Evolutionary conservation across 2,113 vertebrate species (phyloP), one percentile per base, ranked within the genome.

Genomic region (Oenanthe melanoleuca): DNA sequence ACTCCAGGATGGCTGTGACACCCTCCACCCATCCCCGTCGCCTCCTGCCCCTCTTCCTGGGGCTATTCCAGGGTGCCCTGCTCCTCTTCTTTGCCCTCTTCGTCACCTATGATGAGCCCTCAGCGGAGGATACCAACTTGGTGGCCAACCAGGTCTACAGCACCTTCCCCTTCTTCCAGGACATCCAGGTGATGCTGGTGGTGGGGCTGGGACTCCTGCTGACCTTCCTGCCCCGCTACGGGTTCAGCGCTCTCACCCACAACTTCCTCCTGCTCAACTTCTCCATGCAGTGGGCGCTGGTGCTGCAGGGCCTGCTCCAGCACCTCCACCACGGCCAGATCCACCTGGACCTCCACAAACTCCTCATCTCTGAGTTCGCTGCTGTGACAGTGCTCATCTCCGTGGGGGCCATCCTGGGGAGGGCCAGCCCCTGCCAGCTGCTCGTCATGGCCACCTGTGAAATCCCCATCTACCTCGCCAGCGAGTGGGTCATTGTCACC

Each of bases 141-240:
- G 93, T 93, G 94, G 96, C 97, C 74, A 97, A 98, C 57, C 82
- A 90, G 3, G n/a, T 98, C 67, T 97, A 98, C 69, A 57, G 69
- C 75, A 97, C 97, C 93, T 99, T 98, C 74, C 97, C 98, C 11
- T 64, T 98, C 91, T 98, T 99, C 86, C 95, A 97, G 52, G 98
- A 99, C 91, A 97, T 98, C 71, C 98, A 99, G 89, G 95, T 98
- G 92, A 99, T 99, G 98, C 97, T 99, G 86, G 98, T 98, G 88
- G 94, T 98, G 19, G 98, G 98, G 22, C 97, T 98, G 53, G 98
- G 98, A 13, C 98, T 98, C 70, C 95, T 99, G n/a, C 94, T 99
- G 95, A 96, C 98, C 1, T 99, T 99, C 75, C 97, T 98, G 63
- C 97, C 98, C 21, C 93, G 47, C 49, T 99, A 98, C 0, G 98